Conservation (phyloP, 2,888 invertebrate species). For the Eilema depressum region DNA sequence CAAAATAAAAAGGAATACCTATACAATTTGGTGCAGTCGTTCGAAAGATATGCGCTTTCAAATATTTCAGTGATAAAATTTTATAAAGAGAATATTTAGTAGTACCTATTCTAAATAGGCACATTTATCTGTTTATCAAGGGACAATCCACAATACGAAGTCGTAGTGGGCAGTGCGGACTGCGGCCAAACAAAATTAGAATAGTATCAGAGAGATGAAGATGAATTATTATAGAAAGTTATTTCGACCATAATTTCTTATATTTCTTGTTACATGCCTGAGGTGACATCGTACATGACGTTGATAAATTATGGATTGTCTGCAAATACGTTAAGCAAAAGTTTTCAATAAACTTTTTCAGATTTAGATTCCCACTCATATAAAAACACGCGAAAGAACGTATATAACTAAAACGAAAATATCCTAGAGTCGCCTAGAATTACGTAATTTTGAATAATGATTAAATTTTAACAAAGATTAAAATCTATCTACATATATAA, state of each 20-base stretch:
- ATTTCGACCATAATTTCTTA: constrained; percentile 10
- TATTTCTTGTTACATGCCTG: neutral
- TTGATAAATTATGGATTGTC: constrained; percentile 8
- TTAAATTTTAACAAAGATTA: too few relatives aligned
- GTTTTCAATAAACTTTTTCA: neutral
- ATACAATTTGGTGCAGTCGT: too few relatives aligned
- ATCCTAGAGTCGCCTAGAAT: neutral
- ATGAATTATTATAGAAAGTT: constrained; percentile 9
- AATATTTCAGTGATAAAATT: too few relatives aligned
- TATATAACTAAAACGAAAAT: neutral
- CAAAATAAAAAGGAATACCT: too few relatives aligned
- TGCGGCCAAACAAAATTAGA: constrained; percentile 1
- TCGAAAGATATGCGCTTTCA: too few relatives aligned
- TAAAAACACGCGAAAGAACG: neutral
- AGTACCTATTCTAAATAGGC: too few relatives aligned
- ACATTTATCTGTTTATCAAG: neutral
- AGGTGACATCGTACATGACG: constrained; percentile 7
- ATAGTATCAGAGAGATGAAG: constrained; percentile 12
- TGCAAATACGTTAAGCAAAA: neutral
- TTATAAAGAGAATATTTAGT: too few relatives aligned
- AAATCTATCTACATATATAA: too few relatives aligned
- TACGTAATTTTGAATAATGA: too few relatives aligned
- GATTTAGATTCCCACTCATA: neutral
- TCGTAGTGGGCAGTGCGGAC: neutral
- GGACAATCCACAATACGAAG: neutral